A percentile compares a stretch with the other conserved stretches of the same genome.
These are phyloP conservation scores for Paramacrobiotus metropolitanus DNA, from an alignment of 1,140 invertebrate genomes.

Conservation along the genomic window DNA sequence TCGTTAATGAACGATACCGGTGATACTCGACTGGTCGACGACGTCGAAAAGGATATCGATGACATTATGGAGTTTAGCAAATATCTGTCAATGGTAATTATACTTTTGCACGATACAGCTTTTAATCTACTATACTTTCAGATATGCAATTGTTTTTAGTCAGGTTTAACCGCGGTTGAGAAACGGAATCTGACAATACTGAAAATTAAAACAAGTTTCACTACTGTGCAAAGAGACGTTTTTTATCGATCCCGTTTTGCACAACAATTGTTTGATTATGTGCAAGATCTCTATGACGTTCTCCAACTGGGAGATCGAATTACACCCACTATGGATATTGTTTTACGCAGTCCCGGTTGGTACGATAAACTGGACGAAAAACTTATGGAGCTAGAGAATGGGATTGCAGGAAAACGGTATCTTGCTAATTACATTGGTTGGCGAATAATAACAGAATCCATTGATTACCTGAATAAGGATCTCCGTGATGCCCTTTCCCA, in stretches of 20 bases:
- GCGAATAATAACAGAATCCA: not conserved
- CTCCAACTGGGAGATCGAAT: not conserved
- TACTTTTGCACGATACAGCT: too few species aligned
- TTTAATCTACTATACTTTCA: too few species aligned
- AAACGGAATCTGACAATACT: not conserved
- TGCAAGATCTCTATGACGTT: not conserved
- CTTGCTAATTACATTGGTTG: not conserved
- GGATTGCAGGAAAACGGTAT: not conserved
- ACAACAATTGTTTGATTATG: not conserved
- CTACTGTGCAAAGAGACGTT: not conserved
- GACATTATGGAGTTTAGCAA: not conserved
- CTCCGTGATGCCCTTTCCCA: not conserved
- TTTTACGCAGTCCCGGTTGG: not conserved
- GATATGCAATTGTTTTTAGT: not conserved
- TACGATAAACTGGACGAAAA: not conserved
- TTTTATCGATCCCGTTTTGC: not conserved
- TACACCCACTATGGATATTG: not conserved
- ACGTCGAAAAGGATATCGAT: not conserved
- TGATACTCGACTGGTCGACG: not conserved
- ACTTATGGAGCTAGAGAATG: not conserved
- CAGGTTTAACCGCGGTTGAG: not conserved
- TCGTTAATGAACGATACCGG: not conserved
- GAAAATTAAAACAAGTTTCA: not conserved
- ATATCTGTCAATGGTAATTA: not conserved
- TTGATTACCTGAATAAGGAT: not conserved